Base-by-base conservation (phyloP, 2,797 vertebrate genomes). In the Sandelia bainsii region DNA sequence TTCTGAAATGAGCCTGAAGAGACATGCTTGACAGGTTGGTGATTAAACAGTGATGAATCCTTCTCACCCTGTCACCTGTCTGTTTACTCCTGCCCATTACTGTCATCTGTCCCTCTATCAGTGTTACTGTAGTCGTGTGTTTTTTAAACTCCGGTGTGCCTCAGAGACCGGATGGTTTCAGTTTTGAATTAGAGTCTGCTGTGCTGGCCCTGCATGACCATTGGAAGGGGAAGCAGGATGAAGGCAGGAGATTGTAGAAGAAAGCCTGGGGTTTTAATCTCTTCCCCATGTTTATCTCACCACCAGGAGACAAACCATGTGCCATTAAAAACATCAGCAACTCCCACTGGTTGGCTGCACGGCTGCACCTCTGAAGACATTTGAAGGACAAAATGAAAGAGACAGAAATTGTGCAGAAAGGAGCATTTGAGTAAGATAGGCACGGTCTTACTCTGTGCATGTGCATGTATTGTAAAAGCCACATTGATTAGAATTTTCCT, bases 241-340 rank as follows among this genome's bases (percentile, higher is more conserved):
- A 83, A 92, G 86, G 89, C 85, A 83, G 81, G 88, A 87, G 91
- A 92, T 92, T 91, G 91, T 89, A 85, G 86, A 86, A 87, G 89
- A 92, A 93, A 89, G 87, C 92, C 91, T 91, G 89, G 89, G 90
- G 89, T 92, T 92, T 90, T 92, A 93, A 93, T 93, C 92, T 90
- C 87, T 87, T 91, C 84, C 87, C 91, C 77, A 67, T 91, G 90
- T 92, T 93, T 92, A 93, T 93, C 92, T 92, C 89, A 37, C 87
- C 92, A 92, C 91, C 87, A 90, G 89, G 91, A 93, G 89, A 92
- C 87, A 91, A 91, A 91, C 89, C 86, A 48, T 84, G 87, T 89
- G 91, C 92, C 92, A 91, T 91, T 92, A 93, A 92, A 92, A 92
- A 90, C 91, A 88, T 89, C 91, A 90, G 87, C 89, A 89, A 71